Base-by-base conservation (phyloP, 1,140 invertebrate genomes). In the Drosophila burlai region DNA sequence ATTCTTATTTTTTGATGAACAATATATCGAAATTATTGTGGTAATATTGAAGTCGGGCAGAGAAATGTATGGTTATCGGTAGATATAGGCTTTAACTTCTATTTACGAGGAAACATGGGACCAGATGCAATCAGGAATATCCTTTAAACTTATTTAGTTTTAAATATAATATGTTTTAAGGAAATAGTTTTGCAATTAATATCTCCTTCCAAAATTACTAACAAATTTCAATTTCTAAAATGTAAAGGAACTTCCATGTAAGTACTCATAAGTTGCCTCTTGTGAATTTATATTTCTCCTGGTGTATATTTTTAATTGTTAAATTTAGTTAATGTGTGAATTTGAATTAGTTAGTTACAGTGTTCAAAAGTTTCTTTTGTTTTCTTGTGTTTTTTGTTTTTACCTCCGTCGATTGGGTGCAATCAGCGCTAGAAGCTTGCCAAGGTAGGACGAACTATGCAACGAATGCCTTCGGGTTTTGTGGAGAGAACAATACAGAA, bases 371-470 rank as follows among this genome's bases (percentile, higher is more conserved):
- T 62, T 26, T 67, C 4, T 18, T 21, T 49, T 26, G n/a, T 43
- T 24, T 38, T 4, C 16, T 29, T 45, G 4, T 18, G 42, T 36
- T 47, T 34, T 58, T 36, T 69, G 38, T 73, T 24, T 72, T 73
- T 73, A 73, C 69, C 69, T 73, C 36, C 67, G 38, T 73, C 67
- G 66, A 31, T 72, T 72, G 67, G 69, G 69, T 73, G 69, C 66
- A 73, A 73, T 73, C 69, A 73, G 52, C 45, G 52, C 66, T 73
- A 73, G 46, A 57, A 73, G 69, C 55, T 73, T 73, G 69, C 69
- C 69, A 60, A 73, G 29, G 66, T 72, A 73, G 66, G 69, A 73
- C 69, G 69, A 42, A 46, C 67, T 73, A 72, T 73, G 69, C 67
- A 73, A 73, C 52, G 69, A 60, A 72, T 73, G 66, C 46, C 69